Conservation (phyloP, 2,113 vertebrate genomes). For the Pelodiscus sinensis region DNA sequence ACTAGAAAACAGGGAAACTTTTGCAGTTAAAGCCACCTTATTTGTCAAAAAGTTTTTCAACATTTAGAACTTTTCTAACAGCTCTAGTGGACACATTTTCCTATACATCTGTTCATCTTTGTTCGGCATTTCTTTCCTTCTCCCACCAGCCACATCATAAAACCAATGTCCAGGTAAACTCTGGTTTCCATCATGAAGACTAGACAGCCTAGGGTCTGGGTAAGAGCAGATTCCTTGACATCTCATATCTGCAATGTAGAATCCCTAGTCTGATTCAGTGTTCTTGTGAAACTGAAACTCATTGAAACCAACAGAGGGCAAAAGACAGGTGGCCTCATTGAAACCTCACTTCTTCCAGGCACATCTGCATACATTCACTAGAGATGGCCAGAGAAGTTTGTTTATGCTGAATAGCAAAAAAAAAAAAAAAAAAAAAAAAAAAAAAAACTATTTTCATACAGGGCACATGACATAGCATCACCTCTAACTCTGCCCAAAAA, state of each 20-base stretch:
- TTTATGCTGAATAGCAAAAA: not conserved
- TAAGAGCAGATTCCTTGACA: not conserved
- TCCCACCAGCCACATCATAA: not conserved
- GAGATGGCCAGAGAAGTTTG: not conserved
- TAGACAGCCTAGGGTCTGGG: not conserved
- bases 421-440: not conserved
- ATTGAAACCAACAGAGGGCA: not conserved
- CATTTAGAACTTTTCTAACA: not conserved
- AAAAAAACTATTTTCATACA: not conserved
- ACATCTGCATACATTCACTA: not conserved
- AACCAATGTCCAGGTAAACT: not conserved
- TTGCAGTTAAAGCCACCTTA: not conserved
- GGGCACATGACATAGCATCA: not conserved
- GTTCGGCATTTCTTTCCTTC: not conserved
- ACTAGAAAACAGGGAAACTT: not conserved
- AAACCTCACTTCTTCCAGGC: not conserved
- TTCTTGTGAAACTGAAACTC: not conserved
- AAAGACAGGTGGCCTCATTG: not conserved
- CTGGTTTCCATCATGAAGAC: not conserved
- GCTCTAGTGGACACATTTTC: not conserved
- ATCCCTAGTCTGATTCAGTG: not conserved
- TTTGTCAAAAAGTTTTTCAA: slow-evolving; percentile 4
- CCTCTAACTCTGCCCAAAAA: not conserved
- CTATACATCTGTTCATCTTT: not conserved
- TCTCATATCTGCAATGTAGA: not conserved